Evolutionary conservation across 2,888 invertebrate genomes (phyloP).

Genomic region (Chydorus sphaericus): DNA sequence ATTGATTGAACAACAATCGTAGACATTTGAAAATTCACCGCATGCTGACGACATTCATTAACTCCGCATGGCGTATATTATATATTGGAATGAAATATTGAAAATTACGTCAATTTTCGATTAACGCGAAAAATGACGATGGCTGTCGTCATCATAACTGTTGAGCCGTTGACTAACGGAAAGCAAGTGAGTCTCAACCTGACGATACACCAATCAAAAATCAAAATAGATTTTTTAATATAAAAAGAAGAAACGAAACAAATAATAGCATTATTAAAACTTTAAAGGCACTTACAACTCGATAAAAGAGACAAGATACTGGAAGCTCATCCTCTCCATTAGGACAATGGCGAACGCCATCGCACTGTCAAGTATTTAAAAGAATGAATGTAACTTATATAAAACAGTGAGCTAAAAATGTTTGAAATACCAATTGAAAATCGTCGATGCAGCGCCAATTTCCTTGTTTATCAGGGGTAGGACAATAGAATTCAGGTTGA

Average conservation of each 20-base stretch:
- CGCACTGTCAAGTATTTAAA: no score
- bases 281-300: constrained; percentile 13
- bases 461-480: constrained; percentile 9
- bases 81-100: no score
- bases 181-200: constrained; percentile 13
- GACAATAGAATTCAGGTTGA: constrained; percentile 15
- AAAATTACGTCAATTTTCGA: no score
- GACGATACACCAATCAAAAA: background rate
- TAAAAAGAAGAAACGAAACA: background rate
- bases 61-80: no score
- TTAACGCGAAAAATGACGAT: no score
- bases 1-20: no score
- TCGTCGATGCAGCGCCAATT: constrained; percentile 16
- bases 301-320: constrained; percentile 12
- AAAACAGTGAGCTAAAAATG: no score
- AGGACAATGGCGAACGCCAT: constrained; percentile 13
- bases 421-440: constrained; percentile 12
- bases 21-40: no score
- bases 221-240: background rate
- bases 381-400: no score
- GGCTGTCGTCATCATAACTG: no score
- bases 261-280: background rate
- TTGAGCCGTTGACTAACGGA: constrained; percentile 7
- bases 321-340: constrained; percentile 16
- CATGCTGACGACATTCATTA: no score